Evolutionary conservation across 1,140 invertebrate species (phyloP).

Genomic region (Scaptomyza montana): DNA sequence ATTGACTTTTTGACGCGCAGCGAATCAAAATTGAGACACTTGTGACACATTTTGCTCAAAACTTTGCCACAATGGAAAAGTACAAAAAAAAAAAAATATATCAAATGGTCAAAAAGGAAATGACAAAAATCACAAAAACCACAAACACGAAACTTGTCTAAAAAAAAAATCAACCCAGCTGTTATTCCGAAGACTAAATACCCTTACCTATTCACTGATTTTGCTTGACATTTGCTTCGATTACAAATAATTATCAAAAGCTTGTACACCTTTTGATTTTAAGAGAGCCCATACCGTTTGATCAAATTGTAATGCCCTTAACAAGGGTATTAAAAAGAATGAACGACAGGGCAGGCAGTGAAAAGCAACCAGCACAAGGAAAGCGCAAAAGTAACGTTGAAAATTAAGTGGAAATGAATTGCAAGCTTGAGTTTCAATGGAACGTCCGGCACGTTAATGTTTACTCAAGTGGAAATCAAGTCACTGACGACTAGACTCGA

Average conservation of each 20-base stretch:
- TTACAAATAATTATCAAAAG: too few species aligned
- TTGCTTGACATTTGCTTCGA: too few species aligned
- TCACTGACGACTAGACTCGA: constrained; percentile 52
- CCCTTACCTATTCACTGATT: not conserved
- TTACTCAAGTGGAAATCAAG: constrained; percentile 81
- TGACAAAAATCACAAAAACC: constrained; percentile 42
- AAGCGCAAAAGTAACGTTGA: constrained; percentile 61
- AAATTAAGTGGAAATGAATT: constrained; percentile 83
- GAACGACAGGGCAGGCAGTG: not conserved
- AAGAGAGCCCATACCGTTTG: too few species aligned
- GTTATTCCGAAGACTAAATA: not conserved
- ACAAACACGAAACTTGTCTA: constrained; percentile 31
- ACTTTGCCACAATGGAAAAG: constrained; percentile 43
- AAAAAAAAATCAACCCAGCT: too few species aligned
- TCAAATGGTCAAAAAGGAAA: constrained; percentile 56
- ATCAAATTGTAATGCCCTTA: not conserved
- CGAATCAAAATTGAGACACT: constrained; percentile 62
- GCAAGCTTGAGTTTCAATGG: constrained; percentile 81
- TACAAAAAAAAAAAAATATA: not conserved
- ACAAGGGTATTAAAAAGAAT: not conserved
- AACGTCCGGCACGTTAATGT: constrained; percentile 79
- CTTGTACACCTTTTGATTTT: not conserved
- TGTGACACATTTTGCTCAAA: constrained; percentile 66
- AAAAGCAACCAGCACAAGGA: constrained; percentile 13
- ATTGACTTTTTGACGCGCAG: constrained; percentile 41